Evolutionary conservation across 2,888 invertebrate genomes (phyloP).

Genomic region (Morinoia aosen): DNA sequence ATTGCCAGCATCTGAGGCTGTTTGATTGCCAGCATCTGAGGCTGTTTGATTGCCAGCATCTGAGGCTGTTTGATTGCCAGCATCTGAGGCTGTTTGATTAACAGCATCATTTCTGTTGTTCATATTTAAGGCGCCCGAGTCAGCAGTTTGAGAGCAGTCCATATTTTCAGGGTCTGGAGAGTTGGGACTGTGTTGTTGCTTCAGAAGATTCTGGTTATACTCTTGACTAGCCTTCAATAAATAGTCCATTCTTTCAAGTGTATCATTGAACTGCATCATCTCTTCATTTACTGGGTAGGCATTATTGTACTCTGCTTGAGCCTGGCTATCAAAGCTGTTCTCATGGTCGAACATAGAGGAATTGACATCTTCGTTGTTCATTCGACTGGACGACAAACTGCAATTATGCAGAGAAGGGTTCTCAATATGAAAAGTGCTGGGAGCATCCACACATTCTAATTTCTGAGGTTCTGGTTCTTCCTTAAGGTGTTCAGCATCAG

Average conservation of each 20-base stretch:
- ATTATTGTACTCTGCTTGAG: background rate
- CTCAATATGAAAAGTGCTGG: background rate
- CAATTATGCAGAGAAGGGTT: background rate
- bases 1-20: background rate
- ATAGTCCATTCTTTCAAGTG: constrained; percentile 25
- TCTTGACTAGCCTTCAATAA: constrained; percentile 39
- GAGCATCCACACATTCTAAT: background rate
- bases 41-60: background rate
- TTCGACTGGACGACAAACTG: background rate
- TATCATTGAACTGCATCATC: constrained; percentile 26
- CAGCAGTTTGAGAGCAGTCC: background rate
- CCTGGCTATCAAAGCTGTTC: background rate
- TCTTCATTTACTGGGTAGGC: background rate
- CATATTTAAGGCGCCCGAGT: background rate
- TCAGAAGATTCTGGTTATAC: background rate
- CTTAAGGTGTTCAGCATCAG: background rate
- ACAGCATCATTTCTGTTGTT: background rate
- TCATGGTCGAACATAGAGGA: background rate
- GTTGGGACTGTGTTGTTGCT: background rate
- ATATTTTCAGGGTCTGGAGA: background rate
- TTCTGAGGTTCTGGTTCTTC: background rate
- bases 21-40: background rate
- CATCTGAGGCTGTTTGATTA: background rate
- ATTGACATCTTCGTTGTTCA: background rate
- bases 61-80: background rate